These are phyloP conservation scores for Agriopis leucophaearia DNA, from an alignment of 2,888 invertebrate species.

Conservation along the genomic window DNA sequence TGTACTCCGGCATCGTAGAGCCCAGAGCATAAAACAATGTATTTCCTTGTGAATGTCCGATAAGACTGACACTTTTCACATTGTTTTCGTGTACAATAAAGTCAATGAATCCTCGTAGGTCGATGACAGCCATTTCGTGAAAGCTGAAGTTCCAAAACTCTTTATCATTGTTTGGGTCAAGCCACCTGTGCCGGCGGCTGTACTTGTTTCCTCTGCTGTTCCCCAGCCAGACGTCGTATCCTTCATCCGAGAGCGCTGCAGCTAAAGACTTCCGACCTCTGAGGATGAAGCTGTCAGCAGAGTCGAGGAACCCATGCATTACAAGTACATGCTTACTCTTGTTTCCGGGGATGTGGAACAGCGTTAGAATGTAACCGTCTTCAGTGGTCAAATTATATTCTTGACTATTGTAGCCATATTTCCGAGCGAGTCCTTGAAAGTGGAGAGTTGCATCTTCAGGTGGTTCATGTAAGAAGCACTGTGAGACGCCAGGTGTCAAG, in stretches of 20 bases:
- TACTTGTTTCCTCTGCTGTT: slow-evolving; percentile 87
- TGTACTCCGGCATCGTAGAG: slow-evolving; percentile 82
- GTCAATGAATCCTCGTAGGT: slow-evolving; percentile 88
- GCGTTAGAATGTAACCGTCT: slow-evolving; percentile 58
- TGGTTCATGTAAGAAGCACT: not conserved
- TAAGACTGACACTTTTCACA: slow-evolving; percentile 82
- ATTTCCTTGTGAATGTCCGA: slow-evolving; percentile 90
- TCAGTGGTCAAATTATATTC: slow-evolving; percentile 56
- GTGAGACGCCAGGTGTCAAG: not conserved
- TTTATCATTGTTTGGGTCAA: slow-evolving; percentile 62
- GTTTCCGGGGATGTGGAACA: slow-evolving; percentile 55
- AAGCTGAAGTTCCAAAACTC: slow-evolving; percentile 85
- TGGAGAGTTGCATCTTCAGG: slow-evolving; percentile 41
- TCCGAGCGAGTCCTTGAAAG: slow-evolving; percentile 42
- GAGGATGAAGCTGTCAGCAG: slow-evolving; percentile 57
- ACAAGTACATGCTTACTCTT: slow-evolving; percentile 51
- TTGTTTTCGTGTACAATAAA: slow-evolving; percentile 70
- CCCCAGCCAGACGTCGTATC: slow-evolving; percentile 76
- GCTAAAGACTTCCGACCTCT: slow-evolving; percentile 55
- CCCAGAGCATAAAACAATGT: slow-evolving; percentile 83
- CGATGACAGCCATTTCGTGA: slow-evolving; percentile 89
- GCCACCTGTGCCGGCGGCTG: slow-evolving; percentile 77
- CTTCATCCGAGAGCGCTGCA: slow-evolving; percentile 69
- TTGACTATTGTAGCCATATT: slow-evolving; percentile 43
- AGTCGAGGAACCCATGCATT: slow-evolving; percentile 60